phyloP scores from a whole-genome alignment of 1,140 invertebrate species.

The Bilobella aurantiaca region DNA sequence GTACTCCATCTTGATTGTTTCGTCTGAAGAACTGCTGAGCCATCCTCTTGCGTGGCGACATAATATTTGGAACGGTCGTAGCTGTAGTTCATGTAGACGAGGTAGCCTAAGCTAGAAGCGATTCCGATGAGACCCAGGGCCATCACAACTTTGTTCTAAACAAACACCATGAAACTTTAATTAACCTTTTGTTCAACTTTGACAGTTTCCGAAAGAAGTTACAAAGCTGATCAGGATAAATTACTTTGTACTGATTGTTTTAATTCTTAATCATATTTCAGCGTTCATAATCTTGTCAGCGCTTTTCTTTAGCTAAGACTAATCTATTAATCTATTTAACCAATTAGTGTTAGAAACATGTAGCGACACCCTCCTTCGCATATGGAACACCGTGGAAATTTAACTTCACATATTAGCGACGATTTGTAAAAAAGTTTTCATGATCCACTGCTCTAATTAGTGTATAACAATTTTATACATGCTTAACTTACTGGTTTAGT shows the following conservation, averaged over 20 bases:
- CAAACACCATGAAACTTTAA: constrained; percentile 37
- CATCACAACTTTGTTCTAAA: constrained; percentile 72
- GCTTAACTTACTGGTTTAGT: constrained; percentile 58
- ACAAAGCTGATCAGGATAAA: background rate
- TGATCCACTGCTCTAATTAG: background rate
- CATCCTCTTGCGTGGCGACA: constrained; percentile 59
- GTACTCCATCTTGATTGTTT: constrained; percentile 66
- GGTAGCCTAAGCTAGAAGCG: constrained; percentile 53
- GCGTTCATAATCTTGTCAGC: too few species aligned
- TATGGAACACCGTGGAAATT: background rate
- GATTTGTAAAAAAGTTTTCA: background rate
- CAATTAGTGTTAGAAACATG: too few species aligned
- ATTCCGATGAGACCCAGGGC: constrained; percentile 57
- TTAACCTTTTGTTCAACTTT: too few species aligned
- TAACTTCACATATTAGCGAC: background rate
- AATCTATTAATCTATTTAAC: too few species aligned
- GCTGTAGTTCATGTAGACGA: constrained; percentile 65
- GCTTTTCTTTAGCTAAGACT: too few species aligned
- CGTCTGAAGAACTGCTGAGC: constrained; percentile 57
- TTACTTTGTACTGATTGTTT: too few species aligned
- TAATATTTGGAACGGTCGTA: constrained; percentile 67
- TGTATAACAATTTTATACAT: background rate
- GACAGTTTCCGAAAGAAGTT: background rate
- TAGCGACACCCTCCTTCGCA: too few species aligned
- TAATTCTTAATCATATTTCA: too few species aligned